Base-by-base conservation (phyloP, 2,113 vertebrate genomes). In the Agelaius tricolor region DNA sequence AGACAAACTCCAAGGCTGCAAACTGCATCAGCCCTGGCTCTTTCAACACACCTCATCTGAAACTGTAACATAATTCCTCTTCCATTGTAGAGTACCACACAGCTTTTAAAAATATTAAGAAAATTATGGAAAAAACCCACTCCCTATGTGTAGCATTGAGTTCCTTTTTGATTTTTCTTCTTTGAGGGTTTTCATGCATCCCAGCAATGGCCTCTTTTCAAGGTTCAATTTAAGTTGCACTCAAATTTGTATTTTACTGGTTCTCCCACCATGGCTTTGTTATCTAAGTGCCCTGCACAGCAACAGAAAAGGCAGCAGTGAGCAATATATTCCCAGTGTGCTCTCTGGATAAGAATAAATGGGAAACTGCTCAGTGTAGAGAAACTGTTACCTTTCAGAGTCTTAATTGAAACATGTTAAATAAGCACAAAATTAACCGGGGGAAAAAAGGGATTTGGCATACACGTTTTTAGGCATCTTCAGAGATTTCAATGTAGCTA, bases 1-100 rank as follows among this genome's bases (percentile, higher is more conserved):
- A 96, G 51, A 54, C 81, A 84, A 95, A 78, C 67, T 91, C 71
- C 65, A 73, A 75, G 24, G 27, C 66, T 97, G 96, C 96, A 97
- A 98, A 86, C 82, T 96, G 90, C 76, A 46, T 98, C 97, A 98
- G 93, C 87, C 82, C 91, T 89, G 94, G 85, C 84, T 92, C 95
- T 97, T 97, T 98, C 96, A 96, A 73, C 78, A 93, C 94, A 97
- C 96, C 93, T 98, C 96, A 96, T 98, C 97, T 96, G 87, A 96
- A 97, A 96, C 2, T 59, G 96, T 95, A 96, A 92, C 89, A 30
- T 84, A 97, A 97, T 95, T 94, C 89, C 66, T 90, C 87, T 83
- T 86, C 89, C 65, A 69, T 68, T 94, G 80, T 81, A 41, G 47
- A 89, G 31, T 84, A 59, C 65, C 76, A 86, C 84, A 93, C 72